Percentiles rank a stretch among this genome's conserved stretches.
These are phyloP conservation scores for Thecophora atra DNA, from an alignment of 2,888 invertebrate species.

Conservation along the genomic window DNA sequence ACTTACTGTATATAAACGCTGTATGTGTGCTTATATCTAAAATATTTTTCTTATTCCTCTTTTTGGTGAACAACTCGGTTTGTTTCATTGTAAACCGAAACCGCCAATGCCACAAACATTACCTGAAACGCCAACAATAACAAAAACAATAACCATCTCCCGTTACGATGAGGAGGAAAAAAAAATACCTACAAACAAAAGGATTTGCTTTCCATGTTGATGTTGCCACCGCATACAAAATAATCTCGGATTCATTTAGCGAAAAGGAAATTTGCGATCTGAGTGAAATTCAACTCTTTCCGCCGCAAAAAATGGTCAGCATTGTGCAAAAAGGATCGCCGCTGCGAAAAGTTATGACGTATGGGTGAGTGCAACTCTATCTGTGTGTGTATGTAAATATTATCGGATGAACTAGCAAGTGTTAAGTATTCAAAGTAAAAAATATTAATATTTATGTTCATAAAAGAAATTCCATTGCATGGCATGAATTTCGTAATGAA, in stretches of 20 bases:
- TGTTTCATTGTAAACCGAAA: not conserved
- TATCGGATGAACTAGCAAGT: not conserved
- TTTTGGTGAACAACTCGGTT: conserved; percentile 19
- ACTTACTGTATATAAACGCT: too few species aligned
- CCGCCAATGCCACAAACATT: not conserved
- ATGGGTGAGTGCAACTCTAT: conserved; percentile 71
- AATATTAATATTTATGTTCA: conserved; percentile 24
- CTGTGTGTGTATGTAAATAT: not conserved
- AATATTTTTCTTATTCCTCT: too few species aligned
- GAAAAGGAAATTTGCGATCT: conserved; percentile 76
- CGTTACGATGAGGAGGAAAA: not conserved
- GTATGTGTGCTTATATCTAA: too few species aligned
- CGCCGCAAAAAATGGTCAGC: conserved; percentile 69
- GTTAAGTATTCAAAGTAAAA: not conserved
- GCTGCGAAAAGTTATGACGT: conserved; percentile 71
- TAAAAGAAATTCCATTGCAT: conserved; percentile 12
- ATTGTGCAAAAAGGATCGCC: conserved; percentile 72
- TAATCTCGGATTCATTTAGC: conserved; percentile 72
- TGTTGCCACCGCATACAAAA: conserved; percentile 74
- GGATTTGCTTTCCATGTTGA: conserved; percentile 78
- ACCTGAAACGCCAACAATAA: not conserved
- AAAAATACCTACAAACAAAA: not conserved
- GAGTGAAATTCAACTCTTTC: conserved; percentile 72
- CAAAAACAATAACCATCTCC: not conserved
- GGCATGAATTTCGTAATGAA: not conserved